These are phyloP conservation scores for Pristionchus japonicus DNA, from an alignment of 2,888 invertebrate genomes.

Conservation along the genomic window DNA sequence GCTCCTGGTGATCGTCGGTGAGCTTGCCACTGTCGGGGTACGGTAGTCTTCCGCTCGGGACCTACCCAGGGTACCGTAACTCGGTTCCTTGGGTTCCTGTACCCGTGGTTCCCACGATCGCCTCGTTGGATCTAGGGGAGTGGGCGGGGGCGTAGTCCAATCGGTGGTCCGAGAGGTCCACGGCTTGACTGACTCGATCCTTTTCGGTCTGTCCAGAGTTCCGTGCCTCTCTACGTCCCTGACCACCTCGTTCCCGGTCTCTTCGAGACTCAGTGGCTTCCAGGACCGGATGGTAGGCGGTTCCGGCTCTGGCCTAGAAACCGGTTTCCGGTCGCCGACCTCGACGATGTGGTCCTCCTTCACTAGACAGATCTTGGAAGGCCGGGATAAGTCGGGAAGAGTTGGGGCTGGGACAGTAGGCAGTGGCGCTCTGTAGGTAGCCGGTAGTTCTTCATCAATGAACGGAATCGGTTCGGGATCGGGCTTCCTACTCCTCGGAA, in stretches of 20 bases:
- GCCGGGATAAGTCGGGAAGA: background rate
- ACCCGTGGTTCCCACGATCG: background rate
- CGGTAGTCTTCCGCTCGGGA: background rate
- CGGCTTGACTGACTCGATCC: background rate
- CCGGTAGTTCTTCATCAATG: slow-evolving; percentile 51
- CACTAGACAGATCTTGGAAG: slow-evolving; percentile 42
- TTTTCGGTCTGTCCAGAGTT: background rate
- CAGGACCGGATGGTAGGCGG: slow-evolving; percentile 11
- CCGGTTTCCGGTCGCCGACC: slow-evolving; percentile 33
- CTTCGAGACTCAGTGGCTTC: slow-evolving; percentile 44
- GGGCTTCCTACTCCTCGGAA: slow-evolving; percentile 60
- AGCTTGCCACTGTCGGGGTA: background rate
- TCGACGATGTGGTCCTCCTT: slow-evolving; percentile 48
- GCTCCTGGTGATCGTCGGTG: background rate
- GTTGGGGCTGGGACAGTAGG: background rate
- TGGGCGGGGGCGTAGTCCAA: background rate
- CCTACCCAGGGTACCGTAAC: background rate
- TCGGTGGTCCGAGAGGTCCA: background rate
- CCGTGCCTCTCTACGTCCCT: slow-evolving; percentile 19
- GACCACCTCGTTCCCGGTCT: slow-evolving; percentile 11
- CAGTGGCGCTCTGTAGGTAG: background rate
- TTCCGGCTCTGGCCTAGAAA: background rate
- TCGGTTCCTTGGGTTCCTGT: background rate
- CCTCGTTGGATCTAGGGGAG: background rate
- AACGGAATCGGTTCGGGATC: slow-evolving; percentile 55